Percentiles rank a stretch among this genome's conserved stretches.
These are phyloP conservation scores for Andrena hattorfiana DNA, from an alignment of 2,888 invertebrate genomes.

Conservation along the genomic window DNA sequence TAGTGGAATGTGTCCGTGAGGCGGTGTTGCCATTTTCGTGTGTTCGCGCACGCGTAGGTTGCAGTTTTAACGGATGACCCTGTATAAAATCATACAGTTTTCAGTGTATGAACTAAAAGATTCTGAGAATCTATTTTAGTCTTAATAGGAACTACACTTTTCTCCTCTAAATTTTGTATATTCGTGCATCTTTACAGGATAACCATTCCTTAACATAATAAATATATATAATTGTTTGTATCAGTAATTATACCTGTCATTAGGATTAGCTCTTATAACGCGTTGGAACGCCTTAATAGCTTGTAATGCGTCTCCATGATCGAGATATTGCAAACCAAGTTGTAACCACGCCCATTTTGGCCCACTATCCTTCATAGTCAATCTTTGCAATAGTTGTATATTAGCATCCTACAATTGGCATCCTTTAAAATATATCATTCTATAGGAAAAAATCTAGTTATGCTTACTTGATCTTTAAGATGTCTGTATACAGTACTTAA, in stretches of 20 bases:
- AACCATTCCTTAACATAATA: no score
- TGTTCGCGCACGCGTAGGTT: no score
- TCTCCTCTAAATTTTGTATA: no score
- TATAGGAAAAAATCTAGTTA: neutral
- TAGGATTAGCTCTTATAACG: conserved; percentile 89
- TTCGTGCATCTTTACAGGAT: no score
- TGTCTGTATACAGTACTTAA: conserved; percentile 92
- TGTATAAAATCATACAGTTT: no score
- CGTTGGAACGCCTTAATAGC: conserved; percentile 92
- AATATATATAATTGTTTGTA: no score
- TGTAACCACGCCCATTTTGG: conserved; percentile 93
- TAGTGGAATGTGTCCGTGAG: no score
- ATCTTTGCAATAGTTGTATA: conserved; percentile 87
- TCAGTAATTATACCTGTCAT: conserved; percentile 86
- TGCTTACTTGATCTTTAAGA: conserved; percentile 88
- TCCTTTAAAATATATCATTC: conserved; percentile 10
- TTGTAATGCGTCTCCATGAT: conserved; percentile 89
- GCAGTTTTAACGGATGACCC: no score
- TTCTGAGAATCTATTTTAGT: no score
- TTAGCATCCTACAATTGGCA: conserved; percentile 86
- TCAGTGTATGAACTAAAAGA: no score
- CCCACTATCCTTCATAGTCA: conserved; percentile 84
- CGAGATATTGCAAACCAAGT: conserved; percentile 93
- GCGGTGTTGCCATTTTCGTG: no score
- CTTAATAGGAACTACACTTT: no score